These are phyloP conservation scores for Pandion haliaetus DNA, from an alignment of 2,113 vertebrate species.

Conservation along the genomic window DNA sequence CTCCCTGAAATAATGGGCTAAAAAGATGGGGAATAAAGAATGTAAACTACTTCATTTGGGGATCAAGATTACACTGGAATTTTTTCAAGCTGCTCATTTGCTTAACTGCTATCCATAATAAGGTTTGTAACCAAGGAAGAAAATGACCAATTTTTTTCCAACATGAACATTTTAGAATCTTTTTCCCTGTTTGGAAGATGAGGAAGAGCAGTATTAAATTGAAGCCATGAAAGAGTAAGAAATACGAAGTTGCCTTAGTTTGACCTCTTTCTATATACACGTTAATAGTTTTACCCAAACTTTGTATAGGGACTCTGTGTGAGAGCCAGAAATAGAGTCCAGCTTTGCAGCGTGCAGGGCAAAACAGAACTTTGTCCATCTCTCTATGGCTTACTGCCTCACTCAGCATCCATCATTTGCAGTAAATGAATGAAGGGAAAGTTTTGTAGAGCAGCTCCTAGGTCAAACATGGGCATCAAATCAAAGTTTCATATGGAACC, in stretches of 20 bases:
- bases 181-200: background rate
- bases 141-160: background rate
- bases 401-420: background rate
- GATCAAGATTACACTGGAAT: background rate
- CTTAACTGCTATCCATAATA: background rate
- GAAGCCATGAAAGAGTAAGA: background rate
- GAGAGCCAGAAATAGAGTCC: background rate
- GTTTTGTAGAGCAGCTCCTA: background rate
- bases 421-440: background rate
- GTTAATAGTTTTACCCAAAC: background rate
- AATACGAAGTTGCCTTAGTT: background rate
- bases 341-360: background rate
- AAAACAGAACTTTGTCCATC: background rate
- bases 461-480: background rate
- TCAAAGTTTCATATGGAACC: background rate
- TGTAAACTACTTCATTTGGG: background rate
- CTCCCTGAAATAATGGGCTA: background rate
- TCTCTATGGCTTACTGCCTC: background rate
- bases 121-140: background rate
- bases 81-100: slow-evolving; percentile 38
- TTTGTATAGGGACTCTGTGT: background rate
- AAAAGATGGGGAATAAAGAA: background rate
- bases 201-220: background rate
- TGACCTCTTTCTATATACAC: background rate
- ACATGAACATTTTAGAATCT: background rate